phyloP scores from a whole-genome alignment of 1,140 invertebrate genomes.

The Camponotus floridanus region DNA sequence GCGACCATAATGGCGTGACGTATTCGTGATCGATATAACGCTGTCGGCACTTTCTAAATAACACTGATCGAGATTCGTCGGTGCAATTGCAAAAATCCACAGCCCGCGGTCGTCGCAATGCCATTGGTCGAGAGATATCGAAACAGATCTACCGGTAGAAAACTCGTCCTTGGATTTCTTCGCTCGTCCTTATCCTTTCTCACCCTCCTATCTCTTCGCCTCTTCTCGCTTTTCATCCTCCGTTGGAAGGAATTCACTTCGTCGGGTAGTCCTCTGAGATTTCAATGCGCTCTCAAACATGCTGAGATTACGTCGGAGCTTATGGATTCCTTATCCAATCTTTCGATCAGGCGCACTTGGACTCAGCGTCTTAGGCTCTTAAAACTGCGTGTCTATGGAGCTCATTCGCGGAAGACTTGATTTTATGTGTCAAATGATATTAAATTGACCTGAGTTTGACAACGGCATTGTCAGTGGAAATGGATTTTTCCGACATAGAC shows the following conservation, averaged over 20 bases:
- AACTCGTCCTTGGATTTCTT: constrained; percentile 57
- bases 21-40: constrained; percentile 43
- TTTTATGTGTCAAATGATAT: constrained; percentile 44
- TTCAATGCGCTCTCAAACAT: constrained; percentile 73
- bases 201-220: constrained; percentile 7
- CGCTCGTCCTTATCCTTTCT: constrained; percentile 45
- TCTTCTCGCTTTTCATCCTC: constrained; percentile 56
- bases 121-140: constrained; percentile 59
- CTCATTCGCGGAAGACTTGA: constrained; percentile 51
- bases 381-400: constrained; percentile 32
- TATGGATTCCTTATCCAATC: constrained; percentile 83
- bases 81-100: constrained; percentile 60
- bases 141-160: constrained; percentile 51
- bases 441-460: constrained; percentile 35
- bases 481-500: neutral
- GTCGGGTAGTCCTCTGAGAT: constrained; percentile 74
- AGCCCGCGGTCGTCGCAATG: constrained; percentile 42
- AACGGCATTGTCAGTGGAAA: neutral
- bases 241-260: constrained; percentile 77
- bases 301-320: constrained; percentile 79
- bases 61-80: constrained; percentile 53
- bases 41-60: constrained; percentile 53
- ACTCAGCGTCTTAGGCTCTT: constrained; percentile 42
- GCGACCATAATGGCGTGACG: constrained; percentile 14
- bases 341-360: constrained; percentile 72